Base-by-base conservation (phyloP, 1,140 invertebrate genomes). In the Aricia agestis region DNA sequence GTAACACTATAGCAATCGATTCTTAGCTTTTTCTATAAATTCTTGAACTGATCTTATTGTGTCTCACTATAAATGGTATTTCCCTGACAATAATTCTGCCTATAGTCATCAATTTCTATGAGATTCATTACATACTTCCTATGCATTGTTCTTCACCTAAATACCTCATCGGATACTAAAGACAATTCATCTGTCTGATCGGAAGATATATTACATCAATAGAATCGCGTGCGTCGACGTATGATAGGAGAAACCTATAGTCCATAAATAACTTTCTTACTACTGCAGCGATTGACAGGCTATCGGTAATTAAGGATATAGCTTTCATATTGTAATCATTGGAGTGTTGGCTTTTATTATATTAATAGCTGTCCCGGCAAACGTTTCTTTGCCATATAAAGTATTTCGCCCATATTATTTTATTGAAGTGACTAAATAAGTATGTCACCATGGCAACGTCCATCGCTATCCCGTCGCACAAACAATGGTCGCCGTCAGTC, bases 291-390 rank as follows among this genome's bases (percentile, higher is more conserved):
- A 52, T 52, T 52, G 45, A 52, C 45, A 52, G 45, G 45, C 13
- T 42, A 11, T 13, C 1, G 45, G 45, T 52, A 52, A 52, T 52
- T 52, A 52, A 52, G 45, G 45, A 52, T 52, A 52, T 52, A 9
- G 45, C 45, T 52, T 52, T 52, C 45, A 52, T 52, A 52, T 52
- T 52, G 45, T 52, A 13, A 52, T 52, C 45, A 52, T 52, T 52
- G 2, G 11, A 52, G 9, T 52, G 45, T 2, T 42, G 41, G 41
- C 45, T 52, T 13, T 52, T 15, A 15, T 52, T 52, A 52, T 13
- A n/a, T n/a, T n/a, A n/a, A n/a, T n/a, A n/a, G n/a, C n/a, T n/a
- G n/a, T n/a, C n/a, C n/a, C n/a, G n/a, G n/a, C n/a, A n/a, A n/a
- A n/a, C n/a, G n/a, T n/a, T n/a, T n/a, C n/a, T n/a, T n/a, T n/a